Evolutionary conservation across 2,113 vertebrate genomes (phyloP), one percentile per base, ranked within the genome.

Genomic region (Propithecus coquereli): DNA sequence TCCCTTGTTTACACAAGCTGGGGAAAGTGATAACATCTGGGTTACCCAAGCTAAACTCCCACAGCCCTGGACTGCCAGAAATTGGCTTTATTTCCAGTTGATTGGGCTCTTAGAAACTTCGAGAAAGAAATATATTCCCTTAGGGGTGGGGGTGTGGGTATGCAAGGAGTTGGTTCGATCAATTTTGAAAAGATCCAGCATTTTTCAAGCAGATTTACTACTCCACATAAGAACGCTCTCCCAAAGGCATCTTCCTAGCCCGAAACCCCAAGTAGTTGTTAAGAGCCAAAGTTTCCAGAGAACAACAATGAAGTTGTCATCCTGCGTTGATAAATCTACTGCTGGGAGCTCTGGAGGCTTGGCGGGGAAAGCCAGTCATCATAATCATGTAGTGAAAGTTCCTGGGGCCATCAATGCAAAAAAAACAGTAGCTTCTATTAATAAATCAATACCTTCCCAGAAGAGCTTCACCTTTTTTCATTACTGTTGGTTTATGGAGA

Each of bases 281-380:
- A 54, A 95, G 88, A 96, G 61, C 43, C 30, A 93, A 88, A 97
- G 45, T 85, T 97, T 94, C 93, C 91, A 93, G 92, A 96, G 65
- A 97, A 23, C 90, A 98, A 97, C 90, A 97, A 98, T 97, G 90
- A 98, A 98, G 97, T 98, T 97, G 92, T 98, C 96, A 91, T 97
- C 76, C 87, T 68, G 74, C 70, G 37, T 82, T 93, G 80, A 66
- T 95, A 89, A 98, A 97, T 94, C 32, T 77, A 57, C 54, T 94
- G 43, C 81, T 97, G 92, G 94, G 95, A 92, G 63, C 71, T 97
- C 97, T 94, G 94, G 80, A 95, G 76, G 80, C 63, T 95, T 97
- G 95, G 94, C 91, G 96, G 96, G 59, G 82, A 93, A 90, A 94
- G 73, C 43, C 83, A 92, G 88, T 89, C 87, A 92, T 82, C 85